A percentile compares a stretch with the other conserved stretches of the same genome.
phyloP scores from a whole-genome alignment of 2,888 invertebrate genomes.

The Drosophila austrosaltans region DNA sequence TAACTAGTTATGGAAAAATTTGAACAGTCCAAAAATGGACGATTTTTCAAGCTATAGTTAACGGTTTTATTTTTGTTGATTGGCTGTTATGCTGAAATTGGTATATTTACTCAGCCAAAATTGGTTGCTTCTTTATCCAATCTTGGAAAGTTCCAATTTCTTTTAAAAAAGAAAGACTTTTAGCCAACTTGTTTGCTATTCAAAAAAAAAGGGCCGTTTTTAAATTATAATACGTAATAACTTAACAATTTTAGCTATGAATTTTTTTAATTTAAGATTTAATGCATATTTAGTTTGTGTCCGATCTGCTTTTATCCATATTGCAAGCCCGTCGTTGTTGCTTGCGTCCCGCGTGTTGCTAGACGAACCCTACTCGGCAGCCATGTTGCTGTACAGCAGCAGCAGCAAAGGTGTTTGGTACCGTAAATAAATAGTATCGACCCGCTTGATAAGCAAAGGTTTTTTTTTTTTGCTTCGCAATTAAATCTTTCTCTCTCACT shows the following conservation, averaged over 20 bases:
- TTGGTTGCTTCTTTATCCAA: no score
- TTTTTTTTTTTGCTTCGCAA: background rate
- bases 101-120: no score
- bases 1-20: background rate
- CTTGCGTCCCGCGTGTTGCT: background rate
- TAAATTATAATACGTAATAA: no score
- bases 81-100: no score
- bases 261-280: no score
- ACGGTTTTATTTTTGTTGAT: no score
- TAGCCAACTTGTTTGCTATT: no score
- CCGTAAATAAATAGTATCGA: slow-evolving; percentile 10
- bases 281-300: background rate
- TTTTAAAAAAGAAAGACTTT: no score
- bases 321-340: background rate
- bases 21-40: background rate
- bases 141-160: no score
- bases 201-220: no score
- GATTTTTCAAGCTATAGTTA: no score
- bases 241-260: no score
- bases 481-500: slow-evolving; percentile 8
- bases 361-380: background rate
- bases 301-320: background rate
- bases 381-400: background rate
- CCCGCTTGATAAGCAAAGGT: background rate
- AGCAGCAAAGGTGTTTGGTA: background rate